Base-by-base conservation (phyloP, 2,888 invertebrate genomes). In the Isotomurus palustris region DNA sequence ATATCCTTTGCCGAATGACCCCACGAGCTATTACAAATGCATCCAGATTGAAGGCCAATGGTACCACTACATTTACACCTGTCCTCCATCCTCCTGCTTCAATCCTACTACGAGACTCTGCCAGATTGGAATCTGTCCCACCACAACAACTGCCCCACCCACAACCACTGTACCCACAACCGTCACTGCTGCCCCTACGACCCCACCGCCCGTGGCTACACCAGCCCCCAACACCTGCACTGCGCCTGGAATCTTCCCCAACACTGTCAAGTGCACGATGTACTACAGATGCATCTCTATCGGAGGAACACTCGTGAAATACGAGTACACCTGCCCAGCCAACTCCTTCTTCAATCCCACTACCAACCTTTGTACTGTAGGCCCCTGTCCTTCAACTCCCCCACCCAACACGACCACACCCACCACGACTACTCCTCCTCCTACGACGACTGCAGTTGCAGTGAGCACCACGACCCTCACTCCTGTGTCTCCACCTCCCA, bases 11-110 rank as follows among this genome's bases (percentile, higher is more conserved):
- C 56, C 56, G 2, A 29, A 47, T 2, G 56, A 59, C 27, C 49
- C 47, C 4, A 48, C 57, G 12, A 54, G 52, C 21, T 63, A 63
- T n/a, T 63, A 54, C 29, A 56, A 43, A 32, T 63, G 62, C 29
- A 32, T 63, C 3, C 32, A 27, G 22, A 49, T 63, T 17, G 38
- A 44, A 6, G 54, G 54, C n/a, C 47, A 54, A 43, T 60, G 52
- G 25, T 60, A 57, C 27, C 47, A 21, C 22, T 59, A 50, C 28
- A 27, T 36, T 19, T 57, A 54, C 35, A 53, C 48, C n/a, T 62
- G 62, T 29, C 54, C 62, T 12, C 29, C 59, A 10, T 21, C 21
- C 6, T 21, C 59, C 1, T 59, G 57, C 27, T 63, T 56, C 50
- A 43, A 58, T 35, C 28, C 50, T 2, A 14, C 53, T n/a, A 27